A percentile compares a stretch with the other conserved stretches of the same genome.
Conservation (phyloP, 1,140 invertebrate species). For the Amphibalanus amphitrite region DNA sequence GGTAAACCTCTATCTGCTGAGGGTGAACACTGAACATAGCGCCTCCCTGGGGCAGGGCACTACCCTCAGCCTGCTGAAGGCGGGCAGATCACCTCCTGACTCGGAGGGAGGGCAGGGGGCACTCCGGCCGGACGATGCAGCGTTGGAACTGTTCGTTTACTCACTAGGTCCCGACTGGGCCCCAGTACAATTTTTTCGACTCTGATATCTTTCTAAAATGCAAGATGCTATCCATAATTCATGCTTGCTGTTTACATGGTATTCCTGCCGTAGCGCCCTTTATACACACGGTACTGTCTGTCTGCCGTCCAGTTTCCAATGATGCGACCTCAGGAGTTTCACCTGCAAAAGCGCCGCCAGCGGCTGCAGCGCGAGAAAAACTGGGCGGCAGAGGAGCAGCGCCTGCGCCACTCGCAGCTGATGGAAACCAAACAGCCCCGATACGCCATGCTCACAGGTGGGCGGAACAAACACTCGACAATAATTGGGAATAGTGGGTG, state of each 20-base stretch:
- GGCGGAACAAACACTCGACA: slow-evolving; percentile 12
- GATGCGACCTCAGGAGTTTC: slow-evolving; percentile 25
- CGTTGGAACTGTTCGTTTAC: neutral
- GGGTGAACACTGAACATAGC: too few relatives aligned
- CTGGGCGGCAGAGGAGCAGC: slow-evolving; percentile 29
- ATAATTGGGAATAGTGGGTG: too few relatives aligned
- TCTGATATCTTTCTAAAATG: neutral
- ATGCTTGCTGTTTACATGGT: neutral
- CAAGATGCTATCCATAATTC: neutral
- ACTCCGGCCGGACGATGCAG: neutral
- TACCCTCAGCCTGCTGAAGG: too few relatives aligned
- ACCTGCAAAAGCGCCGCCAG: slow-evolving; percentile 34
- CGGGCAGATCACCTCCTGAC: too few relatives aligned
- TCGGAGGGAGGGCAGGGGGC: too few relatives aligned
- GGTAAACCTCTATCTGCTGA: slow-evolving; percentile 81
- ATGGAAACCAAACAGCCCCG: slow-evolving; percentile 30
- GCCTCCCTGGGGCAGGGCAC: too few relatives aligned
- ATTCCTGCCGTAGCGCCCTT: too few relatives aligned
- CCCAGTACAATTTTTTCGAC: neutral
- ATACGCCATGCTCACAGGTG: slow-evolving; percentile 40
- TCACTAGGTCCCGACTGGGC: neutral
- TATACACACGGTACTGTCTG: too few relatives aligned
- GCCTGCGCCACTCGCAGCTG: slow-evolving; percentile 28
- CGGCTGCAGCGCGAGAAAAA: slow-evolving; percentile 34
- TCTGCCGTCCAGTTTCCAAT: slow-evolving; percentile 30